phyloP scores from a whole-genome alignment of 2,113 vertebrate genomes.

The Rhea pennata region DNA sequence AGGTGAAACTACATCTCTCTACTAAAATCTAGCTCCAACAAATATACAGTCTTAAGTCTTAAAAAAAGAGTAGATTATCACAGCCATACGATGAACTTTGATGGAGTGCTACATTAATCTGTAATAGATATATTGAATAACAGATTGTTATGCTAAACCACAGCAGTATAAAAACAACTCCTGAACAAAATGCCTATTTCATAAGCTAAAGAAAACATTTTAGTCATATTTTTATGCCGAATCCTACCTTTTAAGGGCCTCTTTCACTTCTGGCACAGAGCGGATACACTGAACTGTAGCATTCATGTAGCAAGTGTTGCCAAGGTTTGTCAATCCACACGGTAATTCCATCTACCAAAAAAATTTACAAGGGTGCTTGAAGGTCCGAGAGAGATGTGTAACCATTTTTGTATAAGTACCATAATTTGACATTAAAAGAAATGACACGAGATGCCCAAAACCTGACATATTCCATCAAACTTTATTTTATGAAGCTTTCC shows the following conservation, averaged over 20 bases:
- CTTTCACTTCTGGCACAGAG: slow-evolving; percentile 97
- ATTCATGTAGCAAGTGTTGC: slow-evolving; percentile 99
- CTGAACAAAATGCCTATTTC: background rate
- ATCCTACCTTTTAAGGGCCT: slow-evolving; percentile 90
- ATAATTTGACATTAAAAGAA: background rate
- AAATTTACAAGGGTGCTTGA: slow-evolving; percentile 10
- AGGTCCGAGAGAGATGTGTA: background rate
- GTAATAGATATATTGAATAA: background rate
- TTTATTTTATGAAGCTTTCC: background rate
- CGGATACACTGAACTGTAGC: slow-evolving; percentile 99
- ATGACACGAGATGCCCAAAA: too few relatives aligned
- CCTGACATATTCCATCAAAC: background rate
- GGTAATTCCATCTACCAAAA: slow-evolving; percentile 93
- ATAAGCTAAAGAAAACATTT: background rate
- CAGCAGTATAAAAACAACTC: background rate
- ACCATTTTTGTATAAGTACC: fast-evolving
- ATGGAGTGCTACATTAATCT: fast-evolving
- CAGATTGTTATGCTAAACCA: background rate
- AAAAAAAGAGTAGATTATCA: background rate
- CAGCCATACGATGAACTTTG: background rate
- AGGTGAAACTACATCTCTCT: background rate
- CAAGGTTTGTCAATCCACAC: slow-evolving; percentile 95
- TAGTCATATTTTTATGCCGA: background rate
- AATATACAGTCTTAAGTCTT: background rate
- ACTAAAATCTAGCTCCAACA: background rate